Percentiles rank a stretch among this genome's conserved stretches.
Evolutionary conservation across 2,888 invertebrate genomes (phyloP).

Genomic region (Drosophila mayaguana): DNA sequence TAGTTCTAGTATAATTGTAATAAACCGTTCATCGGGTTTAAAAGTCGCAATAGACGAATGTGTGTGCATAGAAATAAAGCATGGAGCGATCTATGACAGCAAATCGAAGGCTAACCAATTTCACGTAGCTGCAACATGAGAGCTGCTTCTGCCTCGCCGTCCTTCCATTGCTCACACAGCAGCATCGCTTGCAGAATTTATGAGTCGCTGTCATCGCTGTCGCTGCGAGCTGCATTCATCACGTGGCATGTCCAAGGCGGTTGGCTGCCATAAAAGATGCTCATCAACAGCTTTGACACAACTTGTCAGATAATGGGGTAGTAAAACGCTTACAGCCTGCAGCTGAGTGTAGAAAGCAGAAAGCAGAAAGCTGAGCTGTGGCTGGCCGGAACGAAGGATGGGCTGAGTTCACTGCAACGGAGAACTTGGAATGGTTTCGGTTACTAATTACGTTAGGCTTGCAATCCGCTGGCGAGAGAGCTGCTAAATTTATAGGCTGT

Average conservation of each 20-base stretch:
- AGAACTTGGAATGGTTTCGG: constrained; percentile 46
- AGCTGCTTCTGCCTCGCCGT: not conserved
- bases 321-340: constrained; percentile 47
- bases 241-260: constrained; percentile 68
- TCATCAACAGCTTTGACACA: constrained; percentile 66
- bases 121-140: constrained; percentile 48
- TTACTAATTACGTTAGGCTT: constrained; percentile 60
- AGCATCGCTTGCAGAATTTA: constrained; percentile 58
- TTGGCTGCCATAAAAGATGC: constrained; percentile 75
- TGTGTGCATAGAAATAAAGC: constrained; percentile 21
- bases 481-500: constrained; percentile 68
- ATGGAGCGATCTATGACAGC: constrained; percentile 14
- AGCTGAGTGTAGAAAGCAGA: constrained; percentile 1
- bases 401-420: constrained; percentile 26
- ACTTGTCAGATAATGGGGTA: constrained; percentile 32
- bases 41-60: not conserved
- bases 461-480: constrained; percentile 2
- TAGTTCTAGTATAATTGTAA: not conserved
- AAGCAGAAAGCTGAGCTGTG: constrained; percentile 15
- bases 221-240: constrained; percentile 71
- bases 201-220: constrained; percentile 57
- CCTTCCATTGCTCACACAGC: not conserved
- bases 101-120: constrained; percentile 41
- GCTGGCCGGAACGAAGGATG: constrained; percentile 16
- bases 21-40: not conserved